Evolutionary conservation across 23 tunicate species (phyloP).

Genomic region (Trididemnum clinides): DNA sequence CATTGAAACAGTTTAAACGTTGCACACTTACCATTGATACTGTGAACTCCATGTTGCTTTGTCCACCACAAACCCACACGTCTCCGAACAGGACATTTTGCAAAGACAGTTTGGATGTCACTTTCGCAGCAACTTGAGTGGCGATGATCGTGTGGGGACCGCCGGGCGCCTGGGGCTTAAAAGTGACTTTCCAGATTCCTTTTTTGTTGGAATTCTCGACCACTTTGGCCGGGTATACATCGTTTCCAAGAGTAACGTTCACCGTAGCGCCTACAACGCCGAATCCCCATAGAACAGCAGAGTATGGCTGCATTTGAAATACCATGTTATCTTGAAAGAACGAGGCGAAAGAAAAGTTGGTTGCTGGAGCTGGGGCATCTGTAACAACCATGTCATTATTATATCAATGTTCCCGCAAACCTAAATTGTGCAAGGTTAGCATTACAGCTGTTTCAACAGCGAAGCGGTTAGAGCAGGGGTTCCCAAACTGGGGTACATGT

Average conservation of each 20-base stretch:
- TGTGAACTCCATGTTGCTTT: conserved; percentile 70
- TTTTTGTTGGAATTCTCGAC: background rate
- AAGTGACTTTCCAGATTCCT: conserved; percentile 49
- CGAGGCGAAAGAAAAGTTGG: conserved; percentile 54
- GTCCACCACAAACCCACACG: conserved; percentile 74
- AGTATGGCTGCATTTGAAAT: conserved; percentile 57
- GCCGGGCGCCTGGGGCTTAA: conserved; percentile 61
- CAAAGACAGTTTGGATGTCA: background rate
- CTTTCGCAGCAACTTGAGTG: conserved; percentile 15
- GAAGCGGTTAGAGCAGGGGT: conserved; percentile 34
- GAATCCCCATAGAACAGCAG: conserved; percentile 66
- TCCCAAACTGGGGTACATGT: conserved; percentile 35
- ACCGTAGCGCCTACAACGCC: conserved; percentile 58
- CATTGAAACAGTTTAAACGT: background rate
- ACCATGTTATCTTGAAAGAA: conserved; percentile 72
- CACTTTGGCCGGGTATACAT: conserved; percentile 52
- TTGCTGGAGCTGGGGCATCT: no score
- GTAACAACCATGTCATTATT: no score
- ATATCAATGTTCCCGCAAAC: no score
- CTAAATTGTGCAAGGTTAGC: no score
- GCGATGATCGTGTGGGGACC: conserved; percentile 38
- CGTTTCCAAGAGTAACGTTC: conserved; percentile 15
- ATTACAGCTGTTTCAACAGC: no score
- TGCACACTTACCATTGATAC: conserved; percentile 44
- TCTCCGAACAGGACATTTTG: conserved; percentile 67